Evolutionary conservation across 2,888 invertebrate species (phyloP), one percentile per base, ranked within the genome.

Genomic region (Branchipolynoe longqiensis): DNA sequence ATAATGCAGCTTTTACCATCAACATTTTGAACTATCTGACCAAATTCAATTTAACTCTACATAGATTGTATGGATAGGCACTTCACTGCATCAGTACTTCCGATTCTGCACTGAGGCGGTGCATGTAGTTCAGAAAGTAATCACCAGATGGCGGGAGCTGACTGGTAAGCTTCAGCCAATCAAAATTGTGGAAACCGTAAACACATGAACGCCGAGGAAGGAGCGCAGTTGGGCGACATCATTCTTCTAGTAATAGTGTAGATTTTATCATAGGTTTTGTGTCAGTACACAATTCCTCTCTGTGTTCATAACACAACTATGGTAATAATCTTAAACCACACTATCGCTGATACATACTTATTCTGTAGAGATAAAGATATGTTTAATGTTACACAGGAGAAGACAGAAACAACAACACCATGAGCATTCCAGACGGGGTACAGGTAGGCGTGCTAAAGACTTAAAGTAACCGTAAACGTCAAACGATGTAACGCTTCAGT

Each of bases 251-350:
- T n/a, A n/a, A n/a, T n/a, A n/a, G n/a, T n/a, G n/a, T n/a, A n/a
- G n/a, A n/a, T n/a, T n/a, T n/a, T n/a, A n/a, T n/a, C n/a, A n/a
- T n/a, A n/a, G n/a, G n/a, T 36, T 38, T 14, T 33, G 69, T 38
- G 33, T 69, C 25, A 38, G 14, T 38, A 36, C 36, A 4, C 69
- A 33, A 36, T 36, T 69, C 38, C 22, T 36, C 1, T 36, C 18
- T 69, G n/a, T 36, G 69, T 69, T 38, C 69, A 69, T 69, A 69
- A 69, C 36, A 6, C 56, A 82, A 58, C 28, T 58, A 82, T 82
- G 82, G 82, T 82, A 22, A 58, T 82, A 54, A 82, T 82, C 82
- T 82, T 82, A 56, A 22, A 82, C 82, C 82, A 82, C 58, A 58
- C 82, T 33, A 56, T 82, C 6, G 56, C 33, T 4, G 82, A 56